Base-by-base conservation (phyloP, 2,797 vertebrate genomes). In the Zenarchopterus dispar region DNA sequence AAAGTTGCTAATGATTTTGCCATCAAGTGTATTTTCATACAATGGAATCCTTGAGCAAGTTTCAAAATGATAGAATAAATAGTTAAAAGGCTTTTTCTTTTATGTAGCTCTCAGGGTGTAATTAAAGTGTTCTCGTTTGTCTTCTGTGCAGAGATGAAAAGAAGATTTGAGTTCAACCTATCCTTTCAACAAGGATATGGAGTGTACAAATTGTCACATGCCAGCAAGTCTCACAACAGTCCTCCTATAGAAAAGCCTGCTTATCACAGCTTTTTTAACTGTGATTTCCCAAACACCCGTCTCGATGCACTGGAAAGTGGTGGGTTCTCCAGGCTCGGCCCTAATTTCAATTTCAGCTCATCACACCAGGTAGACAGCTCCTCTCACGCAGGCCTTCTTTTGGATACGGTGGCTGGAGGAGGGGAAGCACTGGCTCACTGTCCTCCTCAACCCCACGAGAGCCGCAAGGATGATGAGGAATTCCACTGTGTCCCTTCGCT, bases 121-220 rank as follows among this genome's bases (percentile, higher is more conserved):
- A 46, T 57, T 4, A 33, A 17, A 15, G 42, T 4, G 9, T 57
- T 49, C 16, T 56, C 4, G 10, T 44, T 60, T 46, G 15, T 8
- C 76, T 59, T 84, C 53, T 64, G 77, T 48, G 50, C 80, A 99
- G 98, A 67, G 21, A 94, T 94, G 67, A 96, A 93, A 77, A 90
- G 92, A 78, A 92, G 88, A 50, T 96, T 99, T 45, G 93, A 97
- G 78, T 97, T 99, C 92, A 97, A 89, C 80, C 89, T 99, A 41
- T 99, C 97, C 1, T 95, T 99, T 84, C 96, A 97, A 69, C 94
- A 94, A 82, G 95, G 95, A 26, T 96, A 92, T 17, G 94, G 94
- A 6, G 93, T 98, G 79, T 98, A 98, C 91, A 97, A 93, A 75
- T 92, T 98, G 70, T 91, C 94, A 50, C 93, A 87, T 16, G 92